phyloP scores from a whole-genome alignment of 2,113 vertebrate species.

The Regulus satrapa region DNA sequence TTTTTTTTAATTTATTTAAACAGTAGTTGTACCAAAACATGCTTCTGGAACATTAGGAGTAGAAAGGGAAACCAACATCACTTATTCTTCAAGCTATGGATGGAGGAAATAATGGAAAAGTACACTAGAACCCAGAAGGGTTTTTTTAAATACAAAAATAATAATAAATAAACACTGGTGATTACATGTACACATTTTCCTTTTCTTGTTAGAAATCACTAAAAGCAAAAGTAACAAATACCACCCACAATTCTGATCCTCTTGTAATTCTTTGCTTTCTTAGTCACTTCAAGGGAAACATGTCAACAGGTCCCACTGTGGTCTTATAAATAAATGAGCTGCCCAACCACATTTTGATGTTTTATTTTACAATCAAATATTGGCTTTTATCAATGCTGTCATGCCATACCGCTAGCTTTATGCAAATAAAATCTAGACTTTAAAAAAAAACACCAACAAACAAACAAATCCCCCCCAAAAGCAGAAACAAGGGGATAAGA shows the following conservation, averaged over 20 bases:
- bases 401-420: background rate
- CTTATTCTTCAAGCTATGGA: background rate
- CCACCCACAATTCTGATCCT: background rate
- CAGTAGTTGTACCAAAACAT: background rate
- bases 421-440: background rate
- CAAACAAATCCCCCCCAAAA: background rate
- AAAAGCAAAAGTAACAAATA: background rate
- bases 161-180: background rate
- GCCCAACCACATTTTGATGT: background rate
- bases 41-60: background rate
- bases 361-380: background rate
- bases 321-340: background rate
- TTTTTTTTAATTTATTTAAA: background rate
- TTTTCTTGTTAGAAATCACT: background rate
- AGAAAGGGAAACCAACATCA: background rate
- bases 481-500: background rate
- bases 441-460: background rate
- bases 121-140: background rate
- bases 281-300: background rate
- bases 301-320: background rate
- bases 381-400: background rate
- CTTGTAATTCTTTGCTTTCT: background rate
- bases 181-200: background rate
- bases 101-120: background rate
- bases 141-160: background rate